phyloP scores from a whole-genome alignment of 1,140 invertebrate species.

The Fopius arisanus region DNA sequence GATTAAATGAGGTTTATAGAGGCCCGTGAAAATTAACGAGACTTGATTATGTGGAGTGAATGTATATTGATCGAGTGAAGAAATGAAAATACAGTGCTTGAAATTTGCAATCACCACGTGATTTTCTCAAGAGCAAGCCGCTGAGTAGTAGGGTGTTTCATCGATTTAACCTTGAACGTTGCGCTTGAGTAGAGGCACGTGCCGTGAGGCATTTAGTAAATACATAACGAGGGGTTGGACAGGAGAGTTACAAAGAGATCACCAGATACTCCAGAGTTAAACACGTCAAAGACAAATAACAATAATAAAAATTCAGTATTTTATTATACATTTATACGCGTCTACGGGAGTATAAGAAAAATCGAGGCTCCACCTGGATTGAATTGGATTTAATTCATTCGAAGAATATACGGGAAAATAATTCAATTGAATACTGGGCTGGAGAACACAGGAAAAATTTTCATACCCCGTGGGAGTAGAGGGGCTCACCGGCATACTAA shows the following conservation, averaged over 20 bases:
- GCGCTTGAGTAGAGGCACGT: slow-evolving; percentile 41
- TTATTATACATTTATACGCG: not conserved
- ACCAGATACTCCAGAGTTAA: not conserved
- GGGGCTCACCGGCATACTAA: not conserved
- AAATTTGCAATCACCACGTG: not conserved
- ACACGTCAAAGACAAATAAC: not conserved
- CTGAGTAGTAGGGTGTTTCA: slow-evolving; percentile 42
- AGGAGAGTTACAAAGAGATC: slow-evolving; percentile 19
- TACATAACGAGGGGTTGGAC: slow-evolving; percentile 33
- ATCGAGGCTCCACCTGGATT: not conserved
- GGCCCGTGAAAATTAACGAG: not conserved
- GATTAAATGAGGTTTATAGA: not conserved
- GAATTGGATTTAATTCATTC: not conserved
- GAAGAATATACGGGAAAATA: not conserved
- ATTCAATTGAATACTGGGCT: not conserved
- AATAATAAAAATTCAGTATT: not conserved
- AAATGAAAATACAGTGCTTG: not conserved
- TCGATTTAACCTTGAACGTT: slow-evolving; percentile 65
- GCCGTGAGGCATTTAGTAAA: slow-evolving; percentile 43
- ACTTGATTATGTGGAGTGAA: slow-evolving; percentile 10
- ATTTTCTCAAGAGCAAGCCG: slow-evolving; percentile 19
- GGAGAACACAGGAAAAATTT: not conserved
- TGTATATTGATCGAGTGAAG: not conserved
- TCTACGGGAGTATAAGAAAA: not conserved
- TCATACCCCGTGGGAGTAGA: not conserved